phyloP scores from a whole-genome alignment of 35 echinoderm and acorn worm species.

The Anneissia japonica region DNA sequence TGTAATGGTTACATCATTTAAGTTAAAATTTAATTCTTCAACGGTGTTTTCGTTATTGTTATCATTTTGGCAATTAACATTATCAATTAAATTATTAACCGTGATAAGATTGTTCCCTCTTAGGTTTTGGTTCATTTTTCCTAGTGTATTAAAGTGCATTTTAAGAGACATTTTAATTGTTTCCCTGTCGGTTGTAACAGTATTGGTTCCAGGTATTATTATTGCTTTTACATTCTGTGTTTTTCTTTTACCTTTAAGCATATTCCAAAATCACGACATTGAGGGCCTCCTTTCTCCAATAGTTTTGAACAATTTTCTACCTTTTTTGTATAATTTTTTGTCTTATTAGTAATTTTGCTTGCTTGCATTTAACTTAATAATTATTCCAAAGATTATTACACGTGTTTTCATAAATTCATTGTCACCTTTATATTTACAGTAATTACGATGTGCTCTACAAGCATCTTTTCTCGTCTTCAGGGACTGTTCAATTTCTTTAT shows the following conservation, averaged over 20 bases:
- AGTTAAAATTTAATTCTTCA: background rate
- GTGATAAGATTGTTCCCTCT: background rate
- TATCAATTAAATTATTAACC: background rate
- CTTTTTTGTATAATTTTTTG: background rate
- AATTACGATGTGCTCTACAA: background rate
- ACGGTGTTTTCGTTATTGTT: background rate
- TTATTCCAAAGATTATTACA: background rate
- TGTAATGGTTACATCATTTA: background rate
- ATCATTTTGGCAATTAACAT: background rate
- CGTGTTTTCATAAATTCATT: background rate
- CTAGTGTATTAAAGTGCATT: background rate
- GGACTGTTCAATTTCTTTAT: constrained; percentile 5
- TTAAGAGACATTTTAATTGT: background rate
- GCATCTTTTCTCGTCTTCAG: background rate
- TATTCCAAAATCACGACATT: background rate
- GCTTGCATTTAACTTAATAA: background rate
- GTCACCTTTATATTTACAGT: background rate
- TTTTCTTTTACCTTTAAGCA: constrained; percentile 2
- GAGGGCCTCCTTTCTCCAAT: background rate
- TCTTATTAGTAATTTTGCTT: background rate
- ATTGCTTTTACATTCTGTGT: background rate
- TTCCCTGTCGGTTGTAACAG: background rate
- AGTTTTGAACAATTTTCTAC: background rate
- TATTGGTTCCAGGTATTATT: background rate
- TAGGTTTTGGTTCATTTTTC: constrained; percentile 2